phyloP scores from a whole-genome alignment of 2,888 invertebrate species.

The Lepidochitona cinerea region DNA sequence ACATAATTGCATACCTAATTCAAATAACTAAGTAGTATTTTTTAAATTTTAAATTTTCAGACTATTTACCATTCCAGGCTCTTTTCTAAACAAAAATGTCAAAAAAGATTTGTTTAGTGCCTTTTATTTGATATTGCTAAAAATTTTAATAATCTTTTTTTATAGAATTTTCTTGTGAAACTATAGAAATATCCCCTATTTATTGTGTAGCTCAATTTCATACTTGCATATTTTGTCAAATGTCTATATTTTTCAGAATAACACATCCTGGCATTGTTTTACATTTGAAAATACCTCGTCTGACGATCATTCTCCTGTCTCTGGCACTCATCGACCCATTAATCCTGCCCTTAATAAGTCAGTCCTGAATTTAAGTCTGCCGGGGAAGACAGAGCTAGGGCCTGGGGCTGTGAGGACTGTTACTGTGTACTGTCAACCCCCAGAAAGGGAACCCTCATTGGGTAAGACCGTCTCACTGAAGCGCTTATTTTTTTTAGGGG shows the following conservation, averaged over 20 bases:
- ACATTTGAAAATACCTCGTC: slow-evolving; percentile 45
- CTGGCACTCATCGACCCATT: slow-evolving; percentile 39
- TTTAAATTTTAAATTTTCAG: too few species aligned
- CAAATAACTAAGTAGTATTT: too few species aligned
- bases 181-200: too few species aligned
- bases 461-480: slow-evolving; percentile 37
- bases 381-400: slow-evolving; percentile 32
- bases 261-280: slow-evolving; percentile 54
- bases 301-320: slow-evolving; percentile 49
- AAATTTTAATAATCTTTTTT: too few species aligned
- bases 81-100: too few species aligned
- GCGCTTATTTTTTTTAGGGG: neutral
- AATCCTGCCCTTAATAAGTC: slow-evolving; percentile 43
- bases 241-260: slow-evolving; percentile 23
- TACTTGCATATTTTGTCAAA: too few species aligned
- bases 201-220: too few species aligned
- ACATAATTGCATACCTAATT: too few species aligned
- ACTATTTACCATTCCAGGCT: too few species aligned
- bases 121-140: too few species aligned
- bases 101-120: too few species aligned
- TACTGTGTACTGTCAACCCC: slow-evolving; percentile 52
- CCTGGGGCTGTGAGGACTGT: slow-evolving; percentile 21
- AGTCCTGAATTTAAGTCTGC: slow-evolving; percentile 46
- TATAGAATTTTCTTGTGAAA: too few species aligned
- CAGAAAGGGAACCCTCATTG: slow-evolving; percentile 44